phyloP scores from a whole-genome alignment of 2,113 vertebrate genomes.

The Sterna hirundo region DNA sequence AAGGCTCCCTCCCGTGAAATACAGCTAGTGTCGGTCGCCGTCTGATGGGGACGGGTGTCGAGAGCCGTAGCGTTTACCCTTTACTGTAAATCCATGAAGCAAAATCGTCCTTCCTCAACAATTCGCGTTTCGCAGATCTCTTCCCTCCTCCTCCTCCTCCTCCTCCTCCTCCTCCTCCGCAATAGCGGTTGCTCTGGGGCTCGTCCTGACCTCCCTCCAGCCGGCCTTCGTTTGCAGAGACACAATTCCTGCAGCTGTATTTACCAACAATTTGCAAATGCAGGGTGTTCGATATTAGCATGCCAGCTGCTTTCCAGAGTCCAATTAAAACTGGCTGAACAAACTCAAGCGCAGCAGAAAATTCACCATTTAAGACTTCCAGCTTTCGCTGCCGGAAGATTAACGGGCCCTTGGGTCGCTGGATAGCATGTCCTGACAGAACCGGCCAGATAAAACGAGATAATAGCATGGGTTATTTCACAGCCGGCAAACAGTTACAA shows the following conservation, averaged over 20 bases:
- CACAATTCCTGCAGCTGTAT: slow-evolving; percentile 62
- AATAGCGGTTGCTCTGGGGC: not conserved
- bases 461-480: slow-evolving; percentile 56
- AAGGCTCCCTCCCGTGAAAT: not conserved
- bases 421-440: slow-evolving; percentile 53
- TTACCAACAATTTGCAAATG: slow-evolving; percentile 57
- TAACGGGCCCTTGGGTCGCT: slow-evolving; percentile 42
- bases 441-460: slow-evolving; percentile 55
- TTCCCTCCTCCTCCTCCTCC: not conserved
- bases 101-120: not conserved
- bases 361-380: slow-evolving; percentile 48
- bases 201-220: not conserved
- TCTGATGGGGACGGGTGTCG: not conserved
- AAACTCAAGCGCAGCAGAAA: slow-evolving; percentile 53
- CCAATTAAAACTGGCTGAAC: slow-evolving; percentile 67
- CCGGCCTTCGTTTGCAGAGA: not conserved
- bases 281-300: slow-evolving; percentile 37
- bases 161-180: not conserved
- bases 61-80: not conserved
- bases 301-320: slow-evolving; percentile 61
- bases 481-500: slow-evolving; percentile 56
- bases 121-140: not conserved
- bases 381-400: slow-evolving; percentile 44
- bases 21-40: not conserved
- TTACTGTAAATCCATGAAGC: not conserved